Percentiles rank a stretch among this genome's conserved stretches.
Evolutionary conservation across 2,888 invertebrate species (phyloP).

Genomic region (Trichogramma evanescens): DNA sequence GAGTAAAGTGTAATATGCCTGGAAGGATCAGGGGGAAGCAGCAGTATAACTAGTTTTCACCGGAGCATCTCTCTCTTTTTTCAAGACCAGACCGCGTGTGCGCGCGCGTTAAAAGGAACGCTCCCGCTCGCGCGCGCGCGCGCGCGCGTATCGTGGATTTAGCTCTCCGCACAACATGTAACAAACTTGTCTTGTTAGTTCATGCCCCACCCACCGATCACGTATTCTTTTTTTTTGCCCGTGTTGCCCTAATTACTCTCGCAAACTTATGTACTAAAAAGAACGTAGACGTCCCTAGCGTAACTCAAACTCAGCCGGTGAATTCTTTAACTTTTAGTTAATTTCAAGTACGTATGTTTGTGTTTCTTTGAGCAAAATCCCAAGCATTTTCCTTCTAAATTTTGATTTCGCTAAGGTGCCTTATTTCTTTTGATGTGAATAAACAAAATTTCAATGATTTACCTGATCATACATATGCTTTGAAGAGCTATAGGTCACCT

Average conservation of each 20-base stretch:
- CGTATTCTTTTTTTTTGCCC: slow-evolving; percentile 5
- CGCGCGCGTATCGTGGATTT: slow-evolving; percentile 6
- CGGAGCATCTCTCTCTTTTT: background rate
- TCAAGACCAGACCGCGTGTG: background rate
- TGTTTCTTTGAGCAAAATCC: no score
- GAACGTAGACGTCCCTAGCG: background rate
- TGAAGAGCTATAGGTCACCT: no score
- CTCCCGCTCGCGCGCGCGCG: no score
- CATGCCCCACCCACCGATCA: background rate
- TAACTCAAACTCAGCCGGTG: no score
- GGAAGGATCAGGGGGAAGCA: slow-evolving; percentile 4
- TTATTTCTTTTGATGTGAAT: no score
- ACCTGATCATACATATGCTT: no score
- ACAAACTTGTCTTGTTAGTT: slow-evolving; percentile 14
- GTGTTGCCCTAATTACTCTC: slow-evolving; percentile 7
- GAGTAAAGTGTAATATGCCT: slow-evolving; percentile 8
- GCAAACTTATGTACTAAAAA: slow-evolving; percentile 1
- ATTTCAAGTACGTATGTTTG: no score
- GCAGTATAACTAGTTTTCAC: slow-evolving; percentile 5
- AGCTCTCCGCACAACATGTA: background rate
- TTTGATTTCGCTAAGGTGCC: no score
- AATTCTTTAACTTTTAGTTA: no score
- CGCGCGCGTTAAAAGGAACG: slow-evolving; percentile 2
- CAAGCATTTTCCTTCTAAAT: no score
- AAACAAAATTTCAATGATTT: no score